Percentiles rank a stretch among this genome's conserved stretches.
These are phyloP conservation scores for Cotesia chilonis DNA, from an alignment of 1,140 invertebrate genomes.

Conservation along the genomic window DNA sequence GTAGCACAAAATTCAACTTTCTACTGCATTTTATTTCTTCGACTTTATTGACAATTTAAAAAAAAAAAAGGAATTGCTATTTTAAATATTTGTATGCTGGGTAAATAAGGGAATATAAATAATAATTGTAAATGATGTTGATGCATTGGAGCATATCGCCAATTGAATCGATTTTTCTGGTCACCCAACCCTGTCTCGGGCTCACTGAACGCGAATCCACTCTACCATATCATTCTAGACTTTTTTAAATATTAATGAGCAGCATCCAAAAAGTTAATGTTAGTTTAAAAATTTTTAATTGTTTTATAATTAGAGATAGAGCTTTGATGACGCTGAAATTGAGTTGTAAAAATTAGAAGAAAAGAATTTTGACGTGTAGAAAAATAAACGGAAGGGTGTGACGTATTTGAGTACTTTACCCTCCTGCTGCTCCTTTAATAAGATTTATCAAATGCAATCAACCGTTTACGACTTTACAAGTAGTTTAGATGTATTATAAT, in stretches of 20 bases:
- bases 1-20: constrained; percentile 35
- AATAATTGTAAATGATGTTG: neutral
- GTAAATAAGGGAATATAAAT: neutral
- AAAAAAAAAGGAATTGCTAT: neutral
- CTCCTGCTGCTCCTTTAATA: constrained; percentile 3
- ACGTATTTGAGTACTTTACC: constrained; percentile 19
- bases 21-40: constrained; percentile 25
- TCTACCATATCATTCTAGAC: constrained; percentile 20
- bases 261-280: too few relatives aligned
- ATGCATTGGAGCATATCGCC: constrained; percentile 15
- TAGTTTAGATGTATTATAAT: constrained; percentile 13
- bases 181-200: constrained; percentile 23
- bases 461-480: neutral
- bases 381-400: constrained; percentile 37
- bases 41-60: neutral
- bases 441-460: constrained; percentile 11
- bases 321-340: too few relatives aligned
- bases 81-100: neutral
- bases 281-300: neutral
- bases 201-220: constrained; percentile 20
- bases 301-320: neutral
- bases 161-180: constrained; percentile 24
- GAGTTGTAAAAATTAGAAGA: neutral
- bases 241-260: neutral
- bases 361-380: neutral